Evolutionary conservation across 2,113 vertebrate species (phyloP).

Genomic region (Siphamia tubifer): DNA sequence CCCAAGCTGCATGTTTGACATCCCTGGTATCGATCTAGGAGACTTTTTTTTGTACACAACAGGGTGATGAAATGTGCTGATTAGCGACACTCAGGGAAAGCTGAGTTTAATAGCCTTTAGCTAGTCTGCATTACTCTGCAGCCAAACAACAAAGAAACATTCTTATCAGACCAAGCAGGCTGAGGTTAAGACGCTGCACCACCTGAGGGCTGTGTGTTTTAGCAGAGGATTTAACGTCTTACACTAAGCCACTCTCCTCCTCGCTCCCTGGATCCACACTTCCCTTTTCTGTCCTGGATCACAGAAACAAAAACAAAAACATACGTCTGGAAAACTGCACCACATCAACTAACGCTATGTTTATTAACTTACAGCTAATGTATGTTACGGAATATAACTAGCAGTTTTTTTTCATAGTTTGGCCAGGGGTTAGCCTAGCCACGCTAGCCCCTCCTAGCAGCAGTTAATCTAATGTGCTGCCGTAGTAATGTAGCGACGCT

Average conservation of each 20-base stretch:
- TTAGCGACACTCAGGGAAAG: slow-evolving; percentile 47
- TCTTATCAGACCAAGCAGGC: slow-evolving; percentile 73
- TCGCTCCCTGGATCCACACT: slow-evolving; percentile 23
- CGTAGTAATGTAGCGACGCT: too few species aligned
- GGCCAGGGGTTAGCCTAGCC: too few species aligned
- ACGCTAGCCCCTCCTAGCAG: too few species aligned
- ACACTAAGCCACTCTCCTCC: slow-evolving; percentile 64
- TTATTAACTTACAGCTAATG: slow-evolving; percentile 50
- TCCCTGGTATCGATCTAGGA: background rate
- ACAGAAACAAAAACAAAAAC: slow-evolving; percentile 30
- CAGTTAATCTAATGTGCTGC: too few species aligned
- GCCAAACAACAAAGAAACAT: slow-evolving; percentile 62
- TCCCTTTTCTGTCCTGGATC: slow-evolving; percentile 34
- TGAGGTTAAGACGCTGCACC: slow-evolving; percentile 67
- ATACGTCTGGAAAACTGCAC: slow-evolving; percentile 24
- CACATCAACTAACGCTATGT: slow-evolving; percentile 34
- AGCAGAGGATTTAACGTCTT: slow-evolving; percentile 66
- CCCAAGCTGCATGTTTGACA: too few species aligned
- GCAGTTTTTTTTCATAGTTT: too few species aligned
- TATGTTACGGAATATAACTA: too few species aligned
- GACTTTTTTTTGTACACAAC: slow-evolving; percentile 26
- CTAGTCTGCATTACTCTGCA: slow-evolving; percentile 53
- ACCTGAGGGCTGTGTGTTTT: slow-evolving; percentile 71
- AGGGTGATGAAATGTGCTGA: slow-evolving; percentile 57
- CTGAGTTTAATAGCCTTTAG: slow-evolving; percentile 61